Conservation (phyloP, 2,888 invertebrate species). For the Harpagoxenus sublaevis region DNA sequence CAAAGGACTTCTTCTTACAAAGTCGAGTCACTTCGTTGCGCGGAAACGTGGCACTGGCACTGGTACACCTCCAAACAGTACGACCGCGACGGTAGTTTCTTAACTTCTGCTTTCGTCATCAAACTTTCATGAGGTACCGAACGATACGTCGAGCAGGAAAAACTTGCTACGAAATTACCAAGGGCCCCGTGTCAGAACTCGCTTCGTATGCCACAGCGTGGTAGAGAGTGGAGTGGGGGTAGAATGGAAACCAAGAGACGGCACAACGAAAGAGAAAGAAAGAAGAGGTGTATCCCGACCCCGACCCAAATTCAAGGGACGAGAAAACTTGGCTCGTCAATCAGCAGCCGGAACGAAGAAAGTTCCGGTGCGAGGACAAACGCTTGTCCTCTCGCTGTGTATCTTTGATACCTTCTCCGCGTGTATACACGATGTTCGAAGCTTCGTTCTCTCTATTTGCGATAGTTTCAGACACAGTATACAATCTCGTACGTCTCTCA, state of each 20-base stretch:
- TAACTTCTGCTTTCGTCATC: constrained; percentile 79
- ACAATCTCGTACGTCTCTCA: constrained; percentile 50
- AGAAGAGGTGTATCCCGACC: constrained; percentile 80
- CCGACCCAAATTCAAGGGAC: constrained; percentile 85
- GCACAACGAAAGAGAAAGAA: constrained; percentile 54
- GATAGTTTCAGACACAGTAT: constrained; percentile 41
- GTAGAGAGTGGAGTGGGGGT: constrained; percentile 36
- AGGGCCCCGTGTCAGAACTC: constrained; percentile 57
- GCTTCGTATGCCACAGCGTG: constrained; percentile 64
- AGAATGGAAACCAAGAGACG: constrained; percentile 62
- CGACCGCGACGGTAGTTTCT: constrained; percentile 59
- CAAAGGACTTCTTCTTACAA: constrained; percentile 61
- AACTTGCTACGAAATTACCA: constrained; percentile 76
- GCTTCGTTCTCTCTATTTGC: constrained; percentile 75
- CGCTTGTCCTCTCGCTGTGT: constrained; percentile 79
- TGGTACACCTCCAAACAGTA: constrained; percentile 70
- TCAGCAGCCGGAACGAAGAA: constrained; percentile 85
- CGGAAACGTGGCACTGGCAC: constrained; percentile 69
- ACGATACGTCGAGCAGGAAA: constrained; percentile 74
- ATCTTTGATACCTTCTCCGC: constrained; percentile 78
- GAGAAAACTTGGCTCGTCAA: constrained; percentile 85
- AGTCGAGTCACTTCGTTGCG: constrained; percentile 63
- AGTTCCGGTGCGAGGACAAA: constrained; percentile 83
- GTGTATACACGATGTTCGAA: constrained; percentile 64
- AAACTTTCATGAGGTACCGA: constrained; percentile 82